phyloP scores from a whole-genome alignment of 2,888 invertebrate genomes.

The Cepaea hortensis region DNA sequence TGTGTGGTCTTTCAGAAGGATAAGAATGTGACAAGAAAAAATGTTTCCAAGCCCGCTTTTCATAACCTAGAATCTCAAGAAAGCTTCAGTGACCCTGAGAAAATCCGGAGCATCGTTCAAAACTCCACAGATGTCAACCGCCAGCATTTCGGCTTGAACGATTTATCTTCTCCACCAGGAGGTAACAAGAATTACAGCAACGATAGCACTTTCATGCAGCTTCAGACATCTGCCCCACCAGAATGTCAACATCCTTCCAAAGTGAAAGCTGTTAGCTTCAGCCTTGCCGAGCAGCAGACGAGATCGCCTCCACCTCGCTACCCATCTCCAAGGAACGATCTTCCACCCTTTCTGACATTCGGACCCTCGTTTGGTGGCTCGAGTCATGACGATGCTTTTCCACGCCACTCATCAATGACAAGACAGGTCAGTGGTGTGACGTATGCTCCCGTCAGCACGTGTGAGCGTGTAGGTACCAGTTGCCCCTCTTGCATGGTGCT shows the following conservation, averaged over 20 bases:
- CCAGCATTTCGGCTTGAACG: neutral
- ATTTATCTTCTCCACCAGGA: constrained; percentile 28
- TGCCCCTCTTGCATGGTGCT: neutral
- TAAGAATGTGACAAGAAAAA: constrained; percentile 42
- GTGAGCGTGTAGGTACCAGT: constrained; percentile 47
- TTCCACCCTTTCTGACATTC: constrained; percentile 26
- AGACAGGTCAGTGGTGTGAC: constrained; percentile 50
- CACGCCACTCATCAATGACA: constrained; percentile 15
- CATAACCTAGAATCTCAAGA: constrained; percentile 36
- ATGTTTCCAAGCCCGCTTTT: constrained; percentile 32
- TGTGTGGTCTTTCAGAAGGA: constrained; percentile 54
- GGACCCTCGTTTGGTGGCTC: constrained; percentile 12
- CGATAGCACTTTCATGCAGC: constrained; percentile 17
- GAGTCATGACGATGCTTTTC: constrained; percentile 35
- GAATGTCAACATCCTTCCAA: constrained; percentile 47
- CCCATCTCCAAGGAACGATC: constrained; percentile 6
- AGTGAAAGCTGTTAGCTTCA: constrained; percentile 54
- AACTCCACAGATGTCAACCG: neutral
- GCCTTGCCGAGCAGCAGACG: constrained; percentile 45
- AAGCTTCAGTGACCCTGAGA: constrained; percentile 33
- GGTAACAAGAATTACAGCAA: neutral
- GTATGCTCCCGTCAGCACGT: constrained; percentile 46
- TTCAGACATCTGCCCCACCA: constrained; percentile 34
- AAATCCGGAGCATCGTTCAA: neutral
- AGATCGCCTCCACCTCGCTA: constrained; percentile 18